Evolutionary conservation across 2,113 vertebrate species (phyloP), one percentile per base, ranked within the genome.

Genomic region (Trematocara variabile): DNA sequence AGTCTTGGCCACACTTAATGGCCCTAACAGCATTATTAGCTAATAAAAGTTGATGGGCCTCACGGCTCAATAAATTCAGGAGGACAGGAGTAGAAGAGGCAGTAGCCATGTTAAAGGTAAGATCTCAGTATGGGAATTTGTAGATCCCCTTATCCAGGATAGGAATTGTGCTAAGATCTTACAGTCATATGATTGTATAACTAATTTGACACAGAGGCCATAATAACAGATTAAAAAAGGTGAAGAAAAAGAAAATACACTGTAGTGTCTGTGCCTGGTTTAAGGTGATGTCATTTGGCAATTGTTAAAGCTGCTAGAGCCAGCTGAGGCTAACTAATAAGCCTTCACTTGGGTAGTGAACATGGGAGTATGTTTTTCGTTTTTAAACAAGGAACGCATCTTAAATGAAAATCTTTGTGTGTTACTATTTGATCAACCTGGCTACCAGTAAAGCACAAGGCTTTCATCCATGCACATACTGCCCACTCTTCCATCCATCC

Each of bases 31-130:
- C 82, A 89, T 95, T 95, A 95, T 95, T 95, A 95, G 91, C 93
- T 95, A 92, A 95, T 96, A 95, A 96, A 95, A 85, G 80, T 91
- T 94, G 93, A 96, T 94, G 91, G 91, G 84, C 88, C 89, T 92
- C 46, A 7, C 37, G 60, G 86, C 88, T 90, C 85, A 54, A 88
- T 92, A 94, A 93, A 95, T 93, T 91, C 84, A 79, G 86, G 81
- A 80, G 83, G 84, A 88, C 80, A 90, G 83, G 81, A 18, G 30
- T 73, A 60, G 79, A 80, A 80, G 82, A 65, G 77, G 81, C 58
- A 84, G 80, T 10, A 70, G 60, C 68, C 6, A 37, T 70, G 84
- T 41, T 79, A 81, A 65, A 86, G 82, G 79, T 89, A 50, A 90
- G 82, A 18, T 86, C 55, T 81, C 28, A 79, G 53, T 81, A 46